Conservation (phyloP, 2,797 vertebrate genomes). For the Furcifer pardalis region DNA sequence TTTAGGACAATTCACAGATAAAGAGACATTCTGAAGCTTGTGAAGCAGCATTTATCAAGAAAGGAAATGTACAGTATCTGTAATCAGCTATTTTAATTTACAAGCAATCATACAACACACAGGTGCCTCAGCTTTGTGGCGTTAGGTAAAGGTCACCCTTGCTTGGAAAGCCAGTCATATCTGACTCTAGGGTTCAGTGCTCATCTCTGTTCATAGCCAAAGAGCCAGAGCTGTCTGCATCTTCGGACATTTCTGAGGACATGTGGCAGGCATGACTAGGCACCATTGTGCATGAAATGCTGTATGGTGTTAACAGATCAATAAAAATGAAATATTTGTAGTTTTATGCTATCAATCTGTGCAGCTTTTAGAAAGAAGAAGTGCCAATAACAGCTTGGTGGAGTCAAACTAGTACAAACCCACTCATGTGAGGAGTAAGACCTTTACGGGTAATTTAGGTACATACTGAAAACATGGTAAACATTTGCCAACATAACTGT, state of each 20-base stretch:
- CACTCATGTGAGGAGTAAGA: background rate
- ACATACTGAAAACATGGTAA: background rate
- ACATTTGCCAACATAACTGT: background rate
- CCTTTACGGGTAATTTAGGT: background rate
- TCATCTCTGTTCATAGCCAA: no score
- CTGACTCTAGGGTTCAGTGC: no score
- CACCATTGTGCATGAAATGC: no score
- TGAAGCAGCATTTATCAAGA: background rate
- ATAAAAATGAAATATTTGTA: background rate
- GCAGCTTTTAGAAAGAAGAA: background rate
- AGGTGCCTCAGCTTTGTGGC: conserved; percentile 2
- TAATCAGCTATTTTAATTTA: background rate
- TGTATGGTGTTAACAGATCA: conserved; percentile 11
- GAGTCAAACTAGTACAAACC: background rate
- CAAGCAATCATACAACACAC: conserved; percentile 11
- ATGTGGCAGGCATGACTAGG: no score
- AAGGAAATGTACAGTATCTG: background rate
- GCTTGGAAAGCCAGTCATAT: no score
- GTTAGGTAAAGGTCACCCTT: no score
- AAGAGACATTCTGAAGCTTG: background rate
- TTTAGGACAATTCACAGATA: background rate
- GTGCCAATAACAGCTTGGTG: background rate
- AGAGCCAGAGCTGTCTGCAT: no score
- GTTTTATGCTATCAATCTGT: background rate
- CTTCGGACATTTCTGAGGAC: no score